Base-by-base conservation (phyloP, 2,888 invertebrate species). In the Mechanitis messenoides region DNA sequence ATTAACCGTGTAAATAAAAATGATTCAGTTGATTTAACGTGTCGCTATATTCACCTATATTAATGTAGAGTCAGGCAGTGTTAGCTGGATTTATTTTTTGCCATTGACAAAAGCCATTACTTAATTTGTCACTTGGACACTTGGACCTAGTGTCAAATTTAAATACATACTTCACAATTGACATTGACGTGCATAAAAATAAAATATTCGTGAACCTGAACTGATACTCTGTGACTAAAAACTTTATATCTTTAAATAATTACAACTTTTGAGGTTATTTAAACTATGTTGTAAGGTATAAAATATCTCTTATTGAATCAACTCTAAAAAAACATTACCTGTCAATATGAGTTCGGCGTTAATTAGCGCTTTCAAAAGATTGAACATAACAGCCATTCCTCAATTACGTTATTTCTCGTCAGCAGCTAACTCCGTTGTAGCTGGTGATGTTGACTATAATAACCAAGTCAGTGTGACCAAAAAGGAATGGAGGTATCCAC, bases 401-500 rank as follows among this genome's bases (percentile, higher is more conserved):
- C 81, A 81, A 69, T 69, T 82, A 33, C 71, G 84, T 69, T 69
- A 77, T 50, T 78, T 77, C 70, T 83, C 83, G 33, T 77, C 83
- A 33, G 64, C 74, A 46, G 71, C 75, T 47, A 63, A 56, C 28
- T 4, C 7, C 3, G 63, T 72, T 46, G 65, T 74, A 38, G 63
- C 73, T 28, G 57, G 57, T 9, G 7, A 11, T 20, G 59, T 59
- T 53, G 58, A 63, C 50, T 66, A 62, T 59, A 63, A 75, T 7
- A 76, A 74, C 64, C 55, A 67, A 47, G 69, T 91, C 59, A 74
- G 71, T 59, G 75, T 90, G 46, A 81, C 76, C 7, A 84, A 80
- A 69, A 90, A 90, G 61, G 84, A 89, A 70, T 90, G 91, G 87
- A 76, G 81, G 54, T 91, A 85, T 72, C 87, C 90, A 20, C 89